Percentiles rank a stretch among this genome's conserved stretches.
These are phyloP conservation scores for Mellilla xanthometata DNA, from an alignment of 2,888 invertebrate genomes.

Conservation along the genomic window DNA sequence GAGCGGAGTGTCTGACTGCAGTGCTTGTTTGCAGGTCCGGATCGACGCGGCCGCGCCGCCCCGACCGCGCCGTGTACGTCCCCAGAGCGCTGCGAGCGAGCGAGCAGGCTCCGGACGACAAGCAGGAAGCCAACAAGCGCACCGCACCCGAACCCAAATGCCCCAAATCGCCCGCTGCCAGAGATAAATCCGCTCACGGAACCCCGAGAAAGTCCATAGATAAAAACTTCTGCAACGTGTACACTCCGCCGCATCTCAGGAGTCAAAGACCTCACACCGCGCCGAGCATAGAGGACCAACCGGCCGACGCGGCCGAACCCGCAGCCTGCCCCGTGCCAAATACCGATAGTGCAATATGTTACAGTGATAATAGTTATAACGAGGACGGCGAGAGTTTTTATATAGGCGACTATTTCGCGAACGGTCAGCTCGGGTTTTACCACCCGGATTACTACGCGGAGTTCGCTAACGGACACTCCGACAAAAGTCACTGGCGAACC, in stretches of 20 bases:
- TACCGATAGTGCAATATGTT: constrained; percentile 78
- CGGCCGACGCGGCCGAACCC: constrained; percentile 61
- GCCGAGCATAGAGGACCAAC: constrained; percentile 52
- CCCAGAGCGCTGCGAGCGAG: constrained; percentile 85
- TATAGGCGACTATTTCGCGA: constrained; percentile 78
- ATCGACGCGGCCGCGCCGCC: constrained; percentile 81
- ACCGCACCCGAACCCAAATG: constrained; percentile 54
- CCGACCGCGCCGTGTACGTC: constrained; percentile 91
- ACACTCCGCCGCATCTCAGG: constrained; percentile 76
- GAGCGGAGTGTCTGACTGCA: constrained; percentile 27
- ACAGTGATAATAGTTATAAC: constrained; percentile 73
- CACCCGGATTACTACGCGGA: constrained; percentile 66
- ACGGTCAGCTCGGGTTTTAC: constrained; percentile 73
- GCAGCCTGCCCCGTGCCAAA: constrained; percentile 77
- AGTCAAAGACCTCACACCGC: constrained; percentile 64
- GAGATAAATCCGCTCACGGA: constrained; percentile 61
- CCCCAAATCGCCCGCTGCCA: constrained; percentile 63
- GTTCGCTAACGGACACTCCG: constrained; percentile 45
- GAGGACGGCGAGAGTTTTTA: constrained; percentile 71
- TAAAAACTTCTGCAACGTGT: constrained; percentile 76
- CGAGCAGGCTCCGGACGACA: constrained; percentile 48
- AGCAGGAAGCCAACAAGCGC: constrained; percentile 44
- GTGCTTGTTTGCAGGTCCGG: constrained; percentile 54
- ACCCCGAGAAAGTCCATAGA: constrained; percentile 67
- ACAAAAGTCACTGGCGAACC: constrained; percentile 52